Evolutionary conservation across 2,797 vertebrate species (phyloP).

Genomic region (Passerculus sandwichensis): DNA sequence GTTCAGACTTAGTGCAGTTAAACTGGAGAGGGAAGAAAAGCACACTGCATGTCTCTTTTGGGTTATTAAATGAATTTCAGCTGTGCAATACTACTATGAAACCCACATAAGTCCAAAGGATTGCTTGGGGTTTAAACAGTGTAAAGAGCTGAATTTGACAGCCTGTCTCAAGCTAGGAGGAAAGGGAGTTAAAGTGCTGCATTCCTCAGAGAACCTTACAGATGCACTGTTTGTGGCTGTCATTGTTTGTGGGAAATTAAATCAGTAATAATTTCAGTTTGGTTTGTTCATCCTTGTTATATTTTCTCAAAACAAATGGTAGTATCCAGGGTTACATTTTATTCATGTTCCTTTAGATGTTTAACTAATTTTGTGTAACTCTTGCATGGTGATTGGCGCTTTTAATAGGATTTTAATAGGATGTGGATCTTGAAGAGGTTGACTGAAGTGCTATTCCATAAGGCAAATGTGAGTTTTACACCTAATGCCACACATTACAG

Average conservation of each 20-base stretch:
- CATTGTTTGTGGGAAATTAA: not conserved
- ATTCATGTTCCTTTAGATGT: not conserved
- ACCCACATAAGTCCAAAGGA: not conserved
- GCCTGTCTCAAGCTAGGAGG: not conserved
- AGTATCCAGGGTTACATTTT: not conserved
- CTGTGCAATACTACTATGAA: not conserved
- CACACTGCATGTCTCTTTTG: not conserved
- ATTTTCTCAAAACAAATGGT: not conserved
- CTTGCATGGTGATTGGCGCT: not conserved
- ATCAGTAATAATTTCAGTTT: not conserved
- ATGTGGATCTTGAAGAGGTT: not conserved
- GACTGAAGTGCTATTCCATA: not conserved
- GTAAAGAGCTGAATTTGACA: not conserved
- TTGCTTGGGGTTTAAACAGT: not conserved
- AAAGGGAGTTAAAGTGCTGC: not conserved
- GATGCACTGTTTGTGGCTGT: not conserved
- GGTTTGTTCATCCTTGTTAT: not conserved
- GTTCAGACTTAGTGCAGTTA: not conserved
- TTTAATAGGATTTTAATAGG: not conserved
- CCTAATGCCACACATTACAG: not conserved
- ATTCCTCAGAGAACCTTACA: not conserved
- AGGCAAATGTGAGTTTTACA: not conserved
- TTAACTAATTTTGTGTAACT: not conserved
- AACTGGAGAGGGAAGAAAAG: not conserved
- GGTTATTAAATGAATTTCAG: constrained; percentile 13